Evolutionary conservation across 2,113 vertebrate genomes (phyloP).

Genomic region (Lucifuga dentata): DNA sequence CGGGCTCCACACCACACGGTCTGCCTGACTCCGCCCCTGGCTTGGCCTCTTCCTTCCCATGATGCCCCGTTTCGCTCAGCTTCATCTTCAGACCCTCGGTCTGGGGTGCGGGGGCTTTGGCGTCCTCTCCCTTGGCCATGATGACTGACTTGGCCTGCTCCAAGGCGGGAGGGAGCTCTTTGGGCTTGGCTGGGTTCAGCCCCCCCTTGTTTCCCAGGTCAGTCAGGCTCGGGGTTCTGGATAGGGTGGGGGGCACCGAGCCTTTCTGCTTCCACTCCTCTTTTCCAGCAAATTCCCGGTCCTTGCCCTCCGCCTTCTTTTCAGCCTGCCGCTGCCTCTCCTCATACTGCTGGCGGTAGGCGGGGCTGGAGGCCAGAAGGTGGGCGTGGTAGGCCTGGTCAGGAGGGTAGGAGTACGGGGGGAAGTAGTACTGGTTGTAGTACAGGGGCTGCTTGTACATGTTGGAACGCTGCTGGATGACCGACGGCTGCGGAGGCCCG

Average conservation of each 20-base stretch:
- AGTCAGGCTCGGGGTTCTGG: constrained; percentile 91
- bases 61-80: constrained; percentile 87
- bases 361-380: constrained; percentile 89
- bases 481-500: constrained; percentile 87
- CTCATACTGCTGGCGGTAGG: constrained; percentile 93
- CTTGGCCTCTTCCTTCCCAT: constrained; percentile 91
- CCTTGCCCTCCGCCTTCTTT: constrained; percentile 86
- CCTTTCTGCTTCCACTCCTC: constrained; percentile 95
- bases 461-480: constrained; percentile 95
- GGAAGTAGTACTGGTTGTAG: constrained; percentile 96
- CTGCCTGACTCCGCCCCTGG: constrained; percentile 84
- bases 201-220: constrained; percentile 89
- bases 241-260: constrained; percentile 86
- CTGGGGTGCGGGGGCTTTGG: constrained; percentile 83
- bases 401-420: constrained; percentile 89
- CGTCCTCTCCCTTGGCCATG: constrained; percentile 92
- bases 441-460: constrained; percentile 96
- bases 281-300: constrained; percentile 56
- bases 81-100: constrained; percentile 92
- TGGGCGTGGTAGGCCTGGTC: constrained; percentile 95
- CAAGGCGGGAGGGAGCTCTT: constrained; percentile 64
- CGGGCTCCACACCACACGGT: constrained; percentile 88
- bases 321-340: constrained; percentile 88
- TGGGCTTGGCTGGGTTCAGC: constrained; percentile 54
- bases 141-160: constrained; percentile 92